Conservation (phyloP, 2,888 invertebrate species). For the Dioctria rufipes region DNA sequence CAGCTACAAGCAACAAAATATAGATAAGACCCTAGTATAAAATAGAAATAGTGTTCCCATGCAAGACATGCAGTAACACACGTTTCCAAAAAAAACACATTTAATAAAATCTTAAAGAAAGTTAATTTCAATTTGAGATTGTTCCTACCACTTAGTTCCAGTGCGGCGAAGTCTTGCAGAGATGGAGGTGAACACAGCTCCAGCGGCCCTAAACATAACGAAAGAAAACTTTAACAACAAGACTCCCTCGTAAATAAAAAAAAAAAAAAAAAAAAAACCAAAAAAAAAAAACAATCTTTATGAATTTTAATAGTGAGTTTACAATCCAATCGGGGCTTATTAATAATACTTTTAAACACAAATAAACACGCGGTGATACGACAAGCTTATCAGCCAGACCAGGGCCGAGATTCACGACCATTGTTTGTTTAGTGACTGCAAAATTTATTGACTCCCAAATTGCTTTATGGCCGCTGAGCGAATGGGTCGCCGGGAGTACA, state of each 20-base stretch:
- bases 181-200: constrained; percentile 69
- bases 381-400: constrained; percentile 46
- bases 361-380: constrained; percentile 12
- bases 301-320: constrained; percentile 30
- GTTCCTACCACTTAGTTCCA: constrained; percentile 73
- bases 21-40: neutral
- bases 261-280: neutral
- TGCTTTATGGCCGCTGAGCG: constrained; percentile 55
- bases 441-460: constrained; percentile 59
- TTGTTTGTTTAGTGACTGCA: constrained; percentile 57
- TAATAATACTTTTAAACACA: constrained; percentile 36
- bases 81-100: neutral
- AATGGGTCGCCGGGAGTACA: constrained; percentile 49
- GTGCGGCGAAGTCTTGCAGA: constrained; percentile 72
- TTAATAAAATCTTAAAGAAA: neutral
- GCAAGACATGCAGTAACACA: neutral
- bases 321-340: constrained; percentile 35
- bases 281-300: neutral
- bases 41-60: constrained; percentile 8
- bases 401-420: constrained; percentile 36
- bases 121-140: constrained; percentile 39
- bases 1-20: neutral
- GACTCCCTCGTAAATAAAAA: constrained; percentile 18
- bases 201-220: constrained; percentile 36
- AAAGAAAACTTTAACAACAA: constrained; percentile 10